Evolutionary conservation across 2,888 invertebrate genomes (phyloP), one percentile per base, ranked within the genome.

Genomic region (Bellardia pandia): DNA sequence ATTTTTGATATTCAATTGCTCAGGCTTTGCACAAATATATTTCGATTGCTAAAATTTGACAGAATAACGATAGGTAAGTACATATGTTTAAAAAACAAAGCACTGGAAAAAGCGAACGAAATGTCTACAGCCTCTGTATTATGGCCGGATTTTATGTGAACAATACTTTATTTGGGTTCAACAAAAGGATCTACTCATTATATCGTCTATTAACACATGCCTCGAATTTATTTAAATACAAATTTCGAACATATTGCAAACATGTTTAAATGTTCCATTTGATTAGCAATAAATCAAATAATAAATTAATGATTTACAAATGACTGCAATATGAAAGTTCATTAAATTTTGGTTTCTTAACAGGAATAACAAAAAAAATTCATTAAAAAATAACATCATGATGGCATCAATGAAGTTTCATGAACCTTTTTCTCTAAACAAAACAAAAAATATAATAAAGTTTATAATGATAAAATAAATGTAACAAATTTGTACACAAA

Each of bases 401-500:
- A 60, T 60, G 62, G 37, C 40, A 58, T 75, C 48, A 75, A 75
- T 69, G 69, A 75, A 82, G 68, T 75, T 82, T 68, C 81, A 48
- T 60, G 14, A 79, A 58, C 68, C 80, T 68, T 77, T 74, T n/a
- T 6, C 45, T 30, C 4, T 13, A 37, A 68, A 71, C 8, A 60
- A 51, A 71, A 64, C 5, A 42, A 30, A 69, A 48, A 51, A 48
- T 69, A 58, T 13, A 45, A 45, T 45, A 53, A 58, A 68, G 16
- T 42, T 23, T 53, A 76, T 71, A 69, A 71, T 71, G 48, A 42
- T 71, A 58, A 77, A 86, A 80, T 40, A 56, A 79, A 68, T 75
- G 62, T 69, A 75, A 69, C 75, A 75, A 86, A 83, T 86, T 81
- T 86, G 72, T 77, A 58, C 16, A 64, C 13, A 60, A 30, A 30